Conservation (phyloP, 2,113 vertebrate genomes). For the Isichthys henryi region DNA sequence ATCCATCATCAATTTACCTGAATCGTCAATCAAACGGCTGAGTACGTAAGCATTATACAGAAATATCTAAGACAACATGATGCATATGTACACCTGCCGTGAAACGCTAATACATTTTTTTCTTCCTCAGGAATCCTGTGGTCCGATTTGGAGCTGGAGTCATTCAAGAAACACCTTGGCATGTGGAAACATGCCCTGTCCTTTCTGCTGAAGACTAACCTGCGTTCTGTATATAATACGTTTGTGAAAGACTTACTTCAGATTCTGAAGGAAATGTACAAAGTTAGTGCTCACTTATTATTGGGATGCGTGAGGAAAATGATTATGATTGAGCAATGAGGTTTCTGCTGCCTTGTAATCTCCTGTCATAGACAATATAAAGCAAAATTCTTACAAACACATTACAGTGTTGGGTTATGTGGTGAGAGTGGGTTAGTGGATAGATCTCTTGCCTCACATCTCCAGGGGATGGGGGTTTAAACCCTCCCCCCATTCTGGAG, state of each 20-base stretch:
- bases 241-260: constrained; percentile 42
- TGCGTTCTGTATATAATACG: constrained; percentile 27
- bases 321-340: not conserved
- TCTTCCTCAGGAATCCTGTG: constrained; percentile 39
- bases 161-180: constrained; percentile 46
- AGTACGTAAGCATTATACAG: constrained; percentile 38
- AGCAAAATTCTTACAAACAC: not conserved
- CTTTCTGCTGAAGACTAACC: constrained; percentile 41
- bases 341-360: not conserved
- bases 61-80: not conserved
- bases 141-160: constrained; percentile 36
- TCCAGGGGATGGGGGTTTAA: not conserved
- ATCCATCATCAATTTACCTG: constrained; percentile 22
- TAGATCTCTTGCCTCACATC: not conserved
- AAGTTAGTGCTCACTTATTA: constrained; percentile 35
- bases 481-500: not conserved
- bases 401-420: not conserved
- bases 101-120: not conserved
- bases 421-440: not conserved
- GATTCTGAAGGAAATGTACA: constrained; percentile 50
- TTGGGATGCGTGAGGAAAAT: not conserved
- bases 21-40: constrained; percentile 30
- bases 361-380: not conserved
- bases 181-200: constrained; percentile 50
- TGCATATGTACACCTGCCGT: not conserved